Evolutionary conservation across 2,888 invertebrate genomes (phyloP).

Genomic region (Eurytoma adleriae): DNA sequence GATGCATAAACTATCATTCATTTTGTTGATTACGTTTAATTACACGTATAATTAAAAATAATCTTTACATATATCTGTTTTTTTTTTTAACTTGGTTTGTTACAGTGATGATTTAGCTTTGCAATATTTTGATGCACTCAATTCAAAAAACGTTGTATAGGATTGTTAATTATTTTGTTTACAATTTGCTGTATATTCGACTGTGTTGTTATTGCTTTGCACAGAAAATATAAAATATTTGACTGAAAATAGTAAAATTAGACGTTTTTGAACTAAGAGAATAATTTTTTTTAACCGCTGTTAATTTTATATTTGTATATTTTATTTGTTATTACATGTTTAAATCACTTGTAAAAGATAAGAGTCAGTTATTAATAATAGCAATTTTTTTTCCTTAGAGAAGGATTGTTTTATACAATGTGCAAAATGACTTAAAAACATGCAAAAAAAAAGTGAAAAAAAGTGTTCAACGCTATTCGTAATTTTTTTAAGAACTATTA

Average conservation of each 20-base stretch:
- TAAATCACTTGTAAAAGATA: background rate
- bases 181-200: too few relatives aligned
- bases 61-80: background rate
- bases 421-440: slow-evolving; percentile 11
- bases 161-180: too few relatives aligned
- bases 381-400: slow-evolving; percentile 16
- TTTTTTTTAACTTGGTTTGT: background rate
- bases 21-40: slow-evolving; percentile 21
- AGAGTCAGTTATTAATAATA: slow-evolving; percentile 5
- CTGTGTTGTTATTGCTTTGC: too few relatives aligned
- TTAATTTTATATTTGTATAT: slow-evolving; percentile 40
- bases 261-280: too few relatives aligned
- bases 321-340: slow-evolving; percentile 19
- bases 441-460: slow-evolving; percentile 18
- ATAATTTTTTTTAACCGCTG: background rate
- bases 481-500: slow-evolving; percentile 9
- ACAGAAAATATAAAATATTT: too few relatives aligned
- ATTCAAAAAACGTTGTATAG: background rate
- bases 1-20: background rate
- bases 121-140: background rate
- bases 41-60: background rate
- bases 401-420: slow-evolving; percentile 36
- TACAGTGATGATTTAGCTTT: background rate
- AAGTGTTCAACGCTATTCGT: background rate
- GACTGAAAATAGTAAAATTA: too few relatives aligned